Conservation (phyloP, 2,113 vertebrate genomes). For the Leptocoma aspasia region DNA sequence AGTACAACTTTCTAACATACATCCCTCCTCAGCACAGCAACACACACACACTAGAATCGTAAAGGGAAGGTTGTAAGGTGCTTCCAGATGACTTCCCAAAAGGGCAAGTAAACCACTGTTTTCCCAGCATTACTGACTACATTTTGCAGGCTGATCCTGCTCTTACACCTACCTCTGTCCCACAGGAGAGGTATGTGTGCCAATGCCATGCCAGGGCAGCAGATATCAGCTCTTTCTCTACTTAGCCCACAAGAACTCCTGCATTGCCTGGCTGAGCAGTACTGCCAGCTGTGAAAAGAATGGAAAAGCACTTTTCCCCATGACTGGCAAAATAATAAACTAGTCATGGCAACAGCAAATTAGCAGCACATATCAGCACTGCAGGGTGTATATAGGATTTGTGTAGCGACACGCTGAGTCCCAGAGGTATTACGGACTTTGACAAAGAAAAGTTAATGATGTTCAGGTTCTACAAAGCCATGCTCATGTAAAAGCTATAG, state of each 20-base stretch:
- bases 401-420: background rate
- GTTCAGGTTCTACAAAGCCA: background rate
- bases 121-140: background rate
- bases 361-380: background rate
- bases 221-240: background rate
- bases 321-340: background rate
- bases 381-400: background rate
- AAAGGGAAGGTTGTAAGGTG: background rate
- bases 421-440: background rate
- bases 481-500: background rate
- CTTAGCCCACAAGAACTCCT: background rate
- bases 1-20: background rate
- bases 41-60: background rate
- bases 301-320: background rate
- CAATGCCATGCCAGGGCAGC: rapidly evolving
- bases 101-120: background rate
- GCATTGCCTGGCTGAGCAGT: background rate
- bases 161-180: background rate
- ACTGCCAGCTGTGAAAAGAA: background rate
- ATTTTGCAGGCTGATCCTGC: background rate
- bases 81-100: background rate
- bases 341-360: background rate
- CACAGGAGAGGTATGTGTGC: background rate
- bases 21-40: background rate
- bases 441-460: background rate